Evolutionary conservation across 2,888 invertebrate species (phyloP).

Genomic region (Abscondita cerata): DNA sequence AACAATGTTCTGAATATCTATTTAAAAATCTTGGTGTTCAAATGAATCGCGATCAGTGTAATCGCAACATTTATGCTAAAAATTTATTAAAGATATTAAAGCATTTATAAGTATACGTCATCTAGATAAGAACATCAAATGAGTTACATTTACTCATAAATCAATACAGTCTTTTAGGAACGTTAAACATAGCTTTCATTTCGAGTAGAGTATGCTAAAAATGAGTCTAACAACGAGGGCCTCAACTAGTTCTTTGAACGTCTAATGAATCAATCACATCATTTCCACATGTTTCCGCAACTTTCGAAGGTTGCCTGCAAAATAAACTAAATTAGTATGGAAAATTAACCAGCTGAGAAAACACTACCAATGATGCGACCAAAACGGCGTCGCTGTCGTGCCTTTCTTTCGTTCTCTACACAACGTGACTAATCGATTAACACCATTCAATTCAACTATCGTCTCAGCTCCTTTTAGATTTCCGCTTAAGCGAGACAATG

Average conservation of each 20-base stretch:
- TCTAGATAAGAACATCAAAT: too few species aligned
- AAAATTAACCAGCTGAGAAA: too few species aligned
- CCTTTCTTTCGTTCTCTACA: slow-evolving; percentile 70
- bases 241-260: slow-evolving; percentile 74
- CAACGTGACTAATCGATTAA: slow-evolving; percentile 69
- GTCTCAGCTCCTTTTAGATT: slow-evolving; percentile 72
- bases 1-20: too few species aligned
- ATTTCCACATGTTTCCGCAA: slow-evolving; percentile 64
- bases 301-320: slow-evolving; percentile 69
- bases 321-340: too few species aligned
- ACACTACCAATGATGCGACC: slow-evolving; percentile 71
- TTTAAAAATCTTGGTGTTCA: too few species aligned
- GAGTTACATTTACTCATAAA: too few species aligned
- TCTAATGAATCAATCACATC: slow-evolving; percentile 65
- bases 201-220: slow-evolving; percentile 78
- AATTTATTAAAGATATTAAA: too few species aligned
- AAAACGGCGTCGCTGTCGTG: slow-evolving; percentile 72
- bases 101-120: too few species aligned
- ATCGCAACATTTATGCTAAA: too few species aligned
- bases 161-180: slow-evolving; percentile 3
- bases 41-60: too few species aligned
- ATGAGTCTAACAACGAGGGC: slow-evolving; percentile 80
- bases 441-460: slow-evolving; percentile 73
- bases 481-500: slow-evolving; percentile 76
- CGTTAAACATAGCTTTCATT: slow-evolving; percentile 79